Base-by-base conservation (phyloP, 2,797 vertebrate genomes). In the Choloepus didactylus region DNA sequence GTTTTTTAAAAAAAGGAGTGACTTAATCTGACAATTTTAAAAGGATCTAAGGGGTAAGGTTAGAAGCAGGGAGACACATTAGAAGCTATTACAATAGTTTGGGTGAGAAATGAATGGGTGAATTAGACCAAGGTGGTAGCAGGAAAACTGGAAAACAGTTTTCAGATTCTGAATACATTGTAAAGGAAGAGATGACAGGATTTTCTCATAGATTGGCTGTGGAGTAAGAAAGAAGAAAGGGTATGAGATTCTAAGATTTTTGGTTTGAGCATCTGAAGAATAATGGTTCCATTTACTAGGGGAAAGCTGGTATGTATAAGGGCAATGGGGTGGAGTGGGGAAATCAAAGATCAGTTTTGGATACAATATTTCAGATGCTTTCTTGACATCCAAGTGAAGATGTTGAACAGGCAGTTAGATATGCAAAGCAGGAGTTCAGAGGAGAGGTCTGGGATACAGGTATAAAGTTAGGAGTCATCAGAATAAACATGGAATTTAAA, bases 1-100 rank as follows among this genome's bases (percentile, higher is more conserved):
- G 23, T 35, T 35, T 35, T 84, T 91, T 94, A 46, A 89, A 62
- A 94, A 93, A 79, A 88, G 14, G 38, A 73, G 3, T 82, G n/a
- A 59, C 6, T 23, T 59, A 77, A 84, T 70, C 27, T 89, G 75
- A 80, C 2, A 19, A 83, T 79, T 85, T 87, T 60, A 59, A 75
- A 95, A 80, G 51, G 19, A 75, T 21, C 5, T 41, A 21, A 72
- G 46, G 46, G 23, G 29, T 14, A 73, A 73, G 2, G 6, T 6
- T 51, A 12, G 38, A 62, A 35, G n/a, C 67, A 91, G 41, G 35
- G 59, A 76, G 60, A 54, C 5, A 19, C 46, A 1, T 70, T 35
- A 91, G 54, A 86, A 89, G 46, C 35, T 66, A n/a, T 51, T 59
- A 14, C 25, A 59, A 9, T 0, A 73, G 66, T 67, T 3, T 27